phyloP scores from a whole-genome alignment of 2,888 invertebrate genomes.

The Drosophila algonquin region DNA sequence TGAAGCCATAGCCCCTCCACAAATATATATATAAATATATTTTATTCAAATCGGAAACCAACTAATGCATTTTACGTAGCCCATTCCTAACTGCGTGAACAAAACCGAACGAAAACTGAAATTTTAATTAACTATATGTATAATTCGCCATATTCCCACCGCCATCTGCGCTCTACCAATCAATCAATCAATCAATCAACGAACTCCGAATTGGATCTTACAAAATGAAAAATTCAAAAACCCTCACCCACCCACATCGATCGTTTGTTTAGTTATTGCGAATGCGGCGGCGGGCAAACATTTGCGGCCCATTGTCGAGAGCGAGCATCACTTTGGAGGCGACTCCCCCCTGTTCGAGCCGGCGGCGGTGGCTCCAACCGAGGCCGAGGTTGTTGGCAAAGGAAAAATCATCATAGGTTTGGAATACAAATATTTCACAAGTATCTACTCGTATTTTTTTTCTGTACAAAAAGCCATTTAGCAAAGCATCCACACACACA shows the following conservation, averaged over 20 bases:
- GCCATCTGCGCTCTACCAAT: slow-evolving; percentile 42
- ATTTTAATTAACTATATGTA: slow-evolving; percentile 41
- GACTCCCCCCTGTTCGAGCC: slow-evolving; percentile 15
- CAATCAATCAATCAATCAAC: slow-evolving; percentile 14
- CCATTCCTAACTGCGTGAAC: slow-evolving; percentile 46
- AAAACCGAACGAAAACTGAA: slow-evolving; percentile 25
- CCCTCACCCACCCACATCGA: slow-evolving; percentile 12
- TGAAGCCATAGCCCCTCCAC: neutral
- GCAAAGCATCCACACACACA: slow-evolving; percentile 59
- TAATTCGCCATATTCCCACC: slow-evolving; percentile 58
- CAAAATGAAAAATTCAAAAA: slow-evolving; percentile 50
- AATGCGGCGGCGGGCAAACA: slow-evolving; percentile 64
- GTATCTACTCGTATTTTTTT: slow-evolving; percentile 49
- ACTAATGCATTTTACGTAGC: slow-evolving; percentile 54
- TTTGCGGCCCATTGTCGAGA: slow-evolving; percentile 81
- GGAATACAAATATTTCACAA: slow-evolving; percentile 67
- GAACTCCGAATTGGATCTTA: slow-evolving; percentile 38
- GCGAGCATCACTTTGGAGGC: slow-evolving; percentile 74
- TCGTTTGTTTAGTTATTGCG: slow-evolving; percentile 59
- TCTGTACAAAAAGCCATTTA: slow-evolving; percentile 54
- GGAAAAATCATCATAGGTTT: slow-evolving; percentile 86
- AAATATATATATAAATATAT: neutral
- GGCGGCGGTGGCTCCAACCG: slow-evolving; percentile 58
- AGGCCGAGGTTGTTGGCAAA: slow-evolving; percentile 72
- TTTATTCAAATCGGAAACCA: slow-evolving; percentile 21